Base-by-base conservation (phyloP, 1,140 invertebrate species). In the Heliconius nattereri region DNA sequence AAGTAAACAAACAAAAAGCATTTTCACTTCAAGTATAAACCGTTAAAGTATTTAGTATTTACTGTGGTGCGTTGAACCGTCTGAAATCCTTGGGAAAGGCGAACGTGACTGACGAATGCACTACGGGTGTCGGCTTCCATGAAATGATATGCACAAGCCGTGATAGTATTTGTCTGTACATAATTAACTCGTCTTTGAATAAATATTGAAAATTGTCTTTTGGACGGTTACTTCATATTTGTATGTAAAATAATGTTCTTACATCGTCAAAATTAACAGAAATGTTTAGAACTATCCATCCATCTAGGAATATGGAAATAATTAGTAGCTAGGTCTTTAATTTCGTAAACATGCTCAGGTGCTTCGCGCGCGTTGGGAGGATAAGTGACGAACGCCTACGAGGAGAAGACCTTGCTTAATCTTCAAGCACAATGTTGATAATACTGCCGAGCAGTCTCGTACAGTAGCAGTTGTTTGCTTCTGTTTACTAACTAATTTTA, bases 71-170 rank as follows among this genome's bases (percentile, higher is more conserved):
- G 71, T 76, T 76, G 75, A 76, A 76, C 75, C 66, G 37, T 76
- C 75, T 76, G 75, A 76, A 76, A 76, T 66, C 75, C 75, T 76
- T 76, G 75, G 75, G 75, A 76, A 76, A 71, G 57, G 40, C 40
- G 75, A 71, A 76, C 75, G 75, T 76, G 75, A 76, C 75, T 26
- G 75, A 76, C 75, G 37, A 23, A 76, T 76, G 75, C 75, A 76
- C 40, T 73, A 49, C 37, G 54, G 60, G 75, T 71, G 66, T 71
- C 35, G 66, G 37, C 26, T 77, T 77, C 76, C 76, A 77, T 77
- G 76, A 77, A 77, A 77, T 72, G 66, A 72, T 77, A 77, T 77
- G 76, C 76, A 75, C 74, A 77, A 5, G 45, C 37, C 76, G 76
- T 77, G 76, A 77, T 71, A 77, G 26, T 77, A 77, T 77, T 75